phyloP scores from a whole-genome alignment of 2,113 vertebrate species.

The Panthera uncia region DNA sequence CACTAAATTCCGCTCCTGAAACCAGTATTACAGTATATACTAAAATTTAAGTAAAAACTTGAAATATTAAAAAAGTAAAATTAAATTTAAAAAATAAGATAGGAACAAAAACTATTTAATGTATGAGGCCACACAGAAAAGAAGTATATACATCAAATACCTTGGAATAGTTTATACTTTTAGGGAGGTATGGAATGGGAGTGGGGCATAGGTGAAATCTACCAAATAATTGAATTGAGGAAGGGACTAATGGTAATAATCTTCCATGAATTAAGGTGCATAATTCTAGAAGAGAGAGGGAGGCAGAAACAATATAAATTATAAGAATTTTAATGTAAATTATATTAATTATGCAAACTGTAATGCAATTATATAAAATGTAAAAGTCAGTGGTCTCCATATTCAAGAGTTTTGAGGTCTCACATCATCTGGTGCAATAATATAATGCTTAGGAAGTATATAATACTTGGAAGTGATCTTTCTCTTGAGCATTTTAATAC shows the following conservation, averaged over 20 bases:
- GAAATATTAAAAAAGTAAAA: no score
- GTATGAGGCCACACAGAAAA: neutral
- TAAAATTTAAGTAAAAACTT: no score
- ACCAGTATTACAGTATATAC: no score
- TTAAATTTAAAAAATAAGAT: no score
- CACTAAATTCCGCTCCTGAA: no score
- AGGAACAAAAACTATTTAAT: neutral
- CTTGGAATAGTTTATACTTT: neutral
- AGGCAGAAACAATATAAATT: neutral
- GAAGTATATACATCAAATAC: neutral
- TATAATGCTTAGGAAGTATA: neutral
- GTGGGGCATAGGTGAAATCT: neutral
- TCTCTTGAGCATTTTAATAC: neutral
- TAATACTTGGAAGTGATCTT: neutral
- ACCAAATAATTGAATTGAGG: neutral
- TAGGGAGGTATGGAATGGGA: neutral
- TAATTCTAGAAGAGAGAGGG: neutral
- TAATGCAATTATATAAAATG: neutral
- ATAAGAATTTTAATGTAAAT: neutral
- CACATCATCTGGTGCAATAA: neutral
- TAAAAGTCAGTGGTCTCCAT: neutral
- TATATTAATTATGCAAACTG: neutral
- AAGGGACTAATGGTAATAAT: neutral
- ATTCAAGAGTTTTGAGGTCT: neutral
- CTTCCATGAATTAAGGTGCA: neutral